phyloP scores from a whole-genome alignment of 2,888 invertebrate genomes.

The Mesorhabditis spiculigera region DNA sequence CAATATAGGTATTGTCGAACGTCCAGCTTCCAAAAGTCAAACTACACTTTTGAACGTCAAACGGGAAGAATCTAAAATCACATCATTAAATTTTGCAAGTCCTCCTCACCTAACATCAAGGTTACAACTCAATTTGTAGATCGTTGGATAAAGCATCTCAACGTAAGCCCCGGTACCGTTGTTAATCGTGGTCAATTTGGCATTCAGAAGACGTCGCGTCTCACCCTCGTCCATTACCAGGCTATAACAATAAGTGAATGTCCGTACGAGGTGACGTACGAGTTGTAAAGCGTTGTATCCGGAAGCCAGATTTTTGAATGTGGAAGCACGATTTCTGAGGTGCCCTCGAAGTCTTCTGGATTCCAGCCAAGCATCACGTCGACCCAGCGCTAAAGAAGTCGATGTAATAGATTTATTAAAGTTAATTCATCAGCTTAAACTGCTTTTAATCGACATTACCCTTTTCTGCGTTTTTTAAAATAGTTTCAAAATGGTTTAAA shows the following conservation, averaged over 20 bases:
- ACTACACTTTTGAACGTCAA: conserved; percentile 27
- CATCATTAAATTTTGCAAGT: background rate
- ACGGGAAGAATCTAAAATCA: conserved; percentile 23
- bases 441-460: no score
- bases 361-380: conserved; percentile 33
- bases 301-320: conserved; percentile 29
- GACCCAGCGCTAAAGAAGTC: conserved; percentile 23
- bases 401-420: background rate
- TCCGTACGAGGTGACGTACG: no score
- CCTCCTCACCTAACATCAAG: conserved; percentile 13
- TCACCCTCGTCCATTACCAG: conserved; percentile 22
- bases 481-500: no score
- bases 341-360: conserved; percentile 23
- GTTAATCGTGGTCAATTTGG: conserved; percentile 20
- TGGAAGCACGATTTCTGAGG: conserved; percentile 24
- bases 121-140: conserved; percentile 29
- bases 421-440: no score
- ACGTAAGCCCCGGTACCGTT: conserved; percentile 18
- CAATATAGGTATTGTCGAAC: conserved; percentile 30
- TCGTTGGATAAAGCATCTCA: conserved; percentile 26
- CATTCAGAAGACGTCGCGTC: conserved; percentile 18
- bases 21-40: conserved; percentile 36
- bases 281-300: conserved; percentile 31
- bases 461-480: no score
- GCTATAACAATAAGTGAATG: conserved; percentile 11